Percentiles rank a stretch among this genome's conserved stretches.
Evolutionary conservation across 2,888 invertebrate species (phyloP).

Genomic region (Rhimphoctona megacephalus): DNA sequence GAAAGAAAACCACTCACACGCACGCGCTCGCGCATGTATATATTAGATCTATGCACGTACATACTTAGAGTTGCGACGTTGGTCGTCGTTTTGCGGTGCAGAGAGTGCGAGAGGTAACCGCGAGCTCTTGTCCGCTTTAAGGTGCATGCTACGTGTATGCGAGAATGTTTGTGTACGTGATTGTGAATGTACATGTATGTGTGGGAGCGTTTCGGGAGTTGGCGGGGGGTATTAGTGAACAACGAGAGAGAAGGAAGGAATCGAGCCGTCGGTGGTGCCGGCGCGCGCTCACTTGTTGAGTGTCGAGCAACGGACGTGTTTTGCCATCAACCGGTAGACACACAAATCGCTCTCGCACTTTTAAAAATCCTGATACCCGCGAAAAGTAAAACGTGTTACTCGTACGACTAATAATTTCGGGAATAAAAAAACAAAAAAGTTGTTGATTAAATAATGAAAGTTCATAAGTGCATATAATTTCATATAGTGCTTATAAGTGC

Average conservation of each 20-base stretch:
- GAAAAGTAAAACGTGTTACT: not conserved
- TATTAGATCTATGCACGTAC: slow-evolving; percentile 1
- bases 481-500: too few relatives aligned
- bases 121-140: slow-evolving; percentile 44
- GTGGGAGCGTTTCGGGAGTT: slow-evolving; percentile 3
- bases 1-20: slow-evolving; percentile 31
- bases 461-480: not conserved
- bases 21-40: not conserved
- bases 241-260: slow-evolving; percentile 68
- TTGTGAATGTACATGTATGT: slow-evolving; percentile 27
- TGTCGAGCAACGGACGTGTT: slow-evolving; percentile 80
- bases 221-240: slow-evolving; percentile 27
- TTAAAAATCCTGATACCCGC: slow-evolving; percentile 43
- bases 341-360: slow-evolving; percentile 42
- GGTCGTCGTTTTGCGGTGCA: slow-evolving; percentile 32
- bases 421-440: not conserved
- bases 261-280: slow-evolving; percentile 75
- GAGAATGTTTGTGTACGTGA: slow-evolving; percentile 3
- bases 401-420: not conserved
- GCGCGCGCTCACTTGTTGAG: slow-evolving; percentile 84
- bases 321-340: slow-evolving; percentile 71
- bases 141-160: not conserved
- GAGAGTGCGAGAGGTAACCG: slow-evolving; percentile 37
- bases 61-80: not conserved
- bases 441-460: not conserved